A percentile compares a stretch with the other conserved stretches of the same genome.
phyloP scores from a whole-genome alignment of 2,888 invertebrate species.

The Platerodrilus igneus region DNA sequence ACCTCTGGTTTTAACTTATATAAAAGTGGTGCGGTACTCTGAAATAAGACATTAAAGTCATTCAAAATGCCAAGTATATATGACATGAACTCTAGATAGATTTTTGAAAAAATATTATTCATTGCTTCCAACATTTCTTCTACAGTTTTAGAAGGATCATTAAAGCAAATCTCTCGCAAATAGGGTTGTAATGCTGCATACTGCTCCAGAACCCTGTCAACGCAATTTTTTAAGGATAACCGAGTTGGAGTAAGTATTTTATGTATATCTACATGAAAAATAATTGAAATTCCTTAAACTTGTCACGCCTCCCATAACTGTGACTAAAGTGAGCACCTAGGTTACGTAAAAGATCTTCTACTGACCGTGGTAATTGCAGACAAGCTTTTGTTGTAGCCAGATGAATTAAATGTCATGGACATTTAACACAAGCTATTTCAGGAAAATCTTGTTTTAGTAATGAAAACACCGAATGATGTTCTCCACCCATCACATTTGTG shows the following conservation, averaged over 20 bases:
- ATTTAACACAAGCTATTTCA: constrained; percentile 35
- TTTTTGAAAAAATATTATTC: constrained; percentile 21
- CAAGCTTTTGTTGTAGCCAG: constrained; percentile 37
- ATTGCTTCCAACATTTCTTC: constrained; percentile 10
- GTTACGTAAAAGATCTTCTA: constrained; percentile 32
- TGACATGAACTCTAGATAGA: constrained; percentile 22
- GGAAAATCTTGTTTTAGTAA: constrained; percentile 26
- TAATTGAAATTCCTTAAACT: constrained; percentile 21
- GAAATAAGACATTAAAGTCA: constrained; percentile 20
- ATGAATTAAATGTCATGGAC: constrained; percentile 39
- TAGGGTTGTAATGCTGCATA: constrained; percentile 29
- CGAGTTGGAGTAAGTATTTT: constrained; percentile 13
- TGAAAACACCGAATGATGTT: constrained; percentile 19
- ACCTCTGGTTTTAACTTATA: constrained; percentile 14
- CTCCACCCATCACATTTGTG: constrained; percentile 35
- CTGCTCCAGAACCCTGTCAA: constrained; percentile 34
- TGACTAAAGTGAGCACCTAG: constrained; percentile 20
- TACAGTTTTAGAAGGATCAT: constrained; percentile 22
- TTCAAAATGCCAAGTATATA: constrained; percentile 15
- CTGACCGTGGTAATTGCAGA: constrained; percentile 33
- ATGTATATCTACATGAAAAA: constrained; percentile 18
- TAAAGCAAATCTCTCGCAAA: constrained; percentile 11
- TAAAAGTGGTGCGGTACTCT: constrained; percentile 18
- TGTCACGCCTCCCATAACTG: constrained; percentile 21
- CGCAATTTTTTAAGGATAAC: constrained; percentile 31